Evolutionary conservation across 2,888 invertebrate genomes (phyloP).

Genomic region (Petrolisthes cinctipes): DNA sequence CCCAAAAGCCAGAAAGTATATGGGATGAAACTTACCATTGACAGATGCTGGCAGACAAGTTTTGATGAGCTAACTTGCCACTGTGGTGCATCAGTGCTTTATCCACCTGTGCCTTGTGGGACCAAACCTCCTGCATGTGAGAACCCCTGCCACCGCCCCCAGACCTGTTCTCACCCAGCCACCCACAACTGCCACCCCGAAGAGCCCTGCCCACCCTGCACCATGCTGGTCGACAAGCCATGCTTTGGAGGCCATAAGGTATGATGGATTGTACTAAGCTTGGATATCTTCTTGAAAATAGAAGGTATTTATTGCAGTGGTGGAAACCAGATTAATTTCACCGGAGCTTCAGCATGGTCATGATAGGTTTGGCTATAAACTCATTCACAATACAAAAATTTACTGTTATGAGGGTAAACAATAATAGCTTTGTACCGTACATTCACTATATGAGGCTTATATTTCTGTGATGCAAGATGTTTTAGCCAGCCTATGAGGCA

Average conservation of each 20-base stretch:
- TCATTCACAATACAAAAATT: no score
- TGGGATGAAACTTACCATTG: neutral
- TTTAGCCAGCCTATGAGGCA: no score
- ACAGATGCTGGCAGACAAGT: conserved; percentile 70
- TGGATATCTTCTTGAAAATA: neutral
- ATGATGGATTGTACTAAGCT: neutral
- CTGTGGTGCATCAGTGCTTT: conserved; percentile 87
- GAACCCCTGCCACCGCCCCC: conserved; percentile 81
- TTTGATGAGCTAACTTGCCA: conserved; percentile 93
- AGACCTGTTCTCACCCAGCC: conserved; percentile 85
- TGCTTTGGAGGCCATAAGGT: conserved; percentile 86
- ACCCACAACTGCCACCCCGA: conserved; percentile 87
- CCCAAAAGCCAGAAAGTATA: no score
- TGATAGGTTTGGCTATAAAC: no score
- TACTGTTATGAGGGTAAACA: no score
- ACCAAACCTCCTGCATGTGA: conserved; percentile 86
- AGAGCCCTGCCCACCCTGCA: conserved; percentile 84
- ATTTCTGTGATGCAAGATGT: no score
- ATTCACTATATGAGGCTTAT: no score
- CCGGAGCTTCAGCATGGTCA: no score
- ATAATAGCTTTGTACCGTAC: no score
- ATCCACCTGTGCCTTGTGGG: conserved; percentile 94
- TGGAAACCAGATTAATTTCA: no score
- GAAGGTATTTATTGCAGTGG: neutral
- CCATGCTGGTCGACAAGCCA: conserved; percentile 85